A percentile compares a stretch with the other conserved stretches of the same genome.
phyloP scores from a whole-genome alignment of 2,113 vertebrate species.

The Forbesichthys papilliferus region DNA sequence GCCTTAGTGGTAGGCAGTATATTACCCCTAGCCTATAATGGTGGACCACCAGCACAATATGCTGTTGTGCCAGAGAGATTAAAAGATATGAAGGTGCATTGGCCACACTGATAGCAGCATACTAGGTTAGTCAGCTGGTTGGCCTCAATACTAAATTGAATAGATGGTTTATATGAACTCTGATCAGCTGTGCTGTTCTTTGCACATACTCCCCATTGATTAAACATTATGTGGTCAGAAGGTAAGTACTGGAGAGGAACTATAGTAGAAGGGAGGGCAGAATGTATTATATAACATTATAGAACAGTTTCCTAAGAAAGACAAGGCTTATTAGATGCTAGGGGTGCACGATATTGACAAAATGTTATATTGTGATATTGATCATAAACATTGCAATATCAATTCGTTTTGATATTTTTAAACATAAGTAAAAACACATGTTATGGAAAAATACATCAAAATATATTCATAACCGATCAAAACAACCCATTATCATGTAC shows the following conservation, averaged over 20 bases:
- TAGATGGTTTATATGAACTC: conserved; percentile 50
- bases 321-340: too few relatives aligned
- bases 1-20: neutral
- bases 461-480: too few relatives aligned
- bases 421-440: too few relatives aligned
- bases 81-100: conserved; percentile 40
- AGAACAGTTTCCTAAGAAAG: too few relatives aligned
- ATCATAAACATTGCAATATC: too few relatives aligned
- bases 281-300: neutral
- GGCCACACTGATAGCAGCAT: conserved; percentile 23
- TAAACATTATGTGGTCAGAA: conserved; percentile 38
- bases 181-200: conserved; percentile 48
- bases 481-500: too few relatives aligned
- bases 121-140: conserved; percentile 11
- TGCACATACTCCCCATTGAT: conserved; percentile 48
- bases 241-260: neutral
- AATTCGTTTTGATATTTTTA: too few relatives aligned
- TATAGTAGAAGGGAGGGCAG: too few relatives aligned
- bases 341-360: too few relatives aligned
- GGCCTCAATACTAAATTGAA: conserved; percentile 40
- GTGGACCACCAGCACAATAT: conserved; percentile 5
- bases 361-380: too few relatives aligned
- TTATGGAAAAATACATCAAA: too few relatives aligned
- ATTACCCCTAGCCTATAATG: conserved; percentile 6
- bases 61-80: neutral